These are phyloP conservation scores for Mormyrops attenuatus DNA, from an alignment of 2,797 vertebrate genomes.

Conservation along the genomic window DNA sequence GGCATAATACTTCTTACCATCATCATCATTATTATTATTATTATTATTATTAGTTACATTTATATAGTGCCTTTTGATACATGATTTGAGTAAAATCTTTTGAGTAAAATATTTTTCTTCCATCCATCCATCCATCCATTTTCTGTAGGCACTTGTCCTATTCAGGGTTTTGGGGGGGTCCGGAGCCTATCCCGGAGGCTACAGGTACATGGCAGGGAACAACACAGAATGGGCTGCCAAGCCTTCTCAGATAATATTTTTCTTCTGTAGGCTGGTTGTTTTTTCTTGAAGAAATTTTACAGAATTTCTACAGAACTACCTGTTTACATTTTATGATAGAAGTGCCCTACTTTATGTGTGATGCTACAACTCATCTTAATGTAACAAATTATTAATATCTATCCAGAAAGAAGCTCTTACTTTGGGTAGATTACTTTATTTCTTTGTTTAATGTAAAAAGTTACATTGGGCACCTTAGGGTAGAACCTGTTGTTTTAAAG, in stretches of 20 bases:
- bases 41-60: neutral
- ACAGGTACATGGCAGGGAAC: neutral
- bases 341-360: neutral
- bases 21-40: neutral
- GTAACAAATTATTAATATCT: neutral
- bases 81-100: neutral
- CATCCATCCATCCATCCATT: neutral
- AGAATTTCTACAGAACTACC: neutral
- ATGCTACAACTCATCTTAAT: neutral
- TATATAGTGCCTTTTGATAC: neutral
- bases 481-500: neutral
- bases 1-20: neutral
- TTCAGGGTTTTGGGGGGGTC: neutral
- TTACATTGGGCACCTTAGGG: neutral
- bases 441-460: neutral
- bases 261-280: neutral
- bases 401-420: neutral
- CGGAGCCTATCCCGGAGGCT: neutral
- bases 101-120: neutral
- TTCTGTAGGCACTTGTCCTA: neutral
- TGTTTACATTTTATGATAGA: neutral
- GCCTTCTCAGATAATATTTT: neutral
- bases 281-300: neutral
- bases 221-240: neutral
- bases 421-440: neutral